Conservation (phyloP, 2,797 vertebrate genomes). For the Stomatorhinus walkeri region DNA sequence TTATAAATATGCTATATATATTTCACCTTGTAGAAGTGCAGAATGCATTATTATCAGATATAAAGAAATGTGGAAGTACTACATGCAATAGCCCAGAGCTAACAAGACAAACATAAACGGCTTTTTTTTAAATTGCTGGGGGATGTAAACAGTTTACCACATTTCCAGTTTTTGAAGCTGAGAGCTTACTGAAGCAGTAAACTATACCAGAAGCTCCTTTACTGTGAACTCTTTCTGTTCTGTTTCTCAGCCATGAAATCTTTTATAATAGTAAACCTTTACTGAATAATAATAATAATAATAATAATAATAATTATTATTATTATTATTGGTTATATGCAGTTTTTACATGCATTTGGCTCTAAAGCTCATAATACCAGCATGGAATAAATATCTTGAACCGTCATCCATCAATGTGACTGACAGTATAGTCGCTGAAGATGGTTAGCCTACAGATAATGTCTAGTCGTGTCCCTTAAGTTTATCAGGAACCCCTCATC, state of each 20-base stretch:
- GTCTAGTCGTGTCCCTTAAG: not conserved
- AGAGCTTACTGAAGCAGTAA: not conserved
- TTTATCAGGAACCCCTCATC: not conserved
- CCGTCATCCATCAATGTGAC: not conserved
- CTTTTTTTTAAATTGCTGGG: not conserved
- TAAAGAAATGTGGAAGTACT: not conserved
- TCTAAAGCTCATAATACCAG: not conserved
- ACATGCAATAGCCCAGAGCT: not conserved
- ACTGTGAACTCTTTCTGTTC: not conserved
- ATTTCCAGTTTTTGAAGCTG: not conserved
- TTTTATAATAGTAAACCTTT: not conserved
- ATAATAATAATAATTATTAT: not conserved
- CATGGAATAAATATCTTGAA: not conserved
- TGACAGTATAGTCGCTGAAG: not conserved
- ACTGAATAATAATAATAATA: not conserved
- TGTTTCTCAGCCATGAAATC: not conserved
- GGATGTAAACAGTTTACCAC: not conserved
- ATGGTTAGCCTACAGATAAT: not conserved
- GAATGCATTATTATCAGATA: not conserved
- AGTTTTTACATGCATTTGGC: not conserved
- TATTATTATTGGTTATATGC: not conserved
- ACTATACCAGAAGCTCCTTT: not conserved
- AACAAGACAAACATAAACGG: not conserved
- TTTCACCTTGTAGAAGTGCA: not conserved
- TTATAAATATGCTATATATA: not conserved